A percentile compares a stretch with the other conserved stretches of the same genome.
phyloP scores from a whole-genome alignment of 1,140 invertebrate genomes.

The Arion vulgaris region DNA sequence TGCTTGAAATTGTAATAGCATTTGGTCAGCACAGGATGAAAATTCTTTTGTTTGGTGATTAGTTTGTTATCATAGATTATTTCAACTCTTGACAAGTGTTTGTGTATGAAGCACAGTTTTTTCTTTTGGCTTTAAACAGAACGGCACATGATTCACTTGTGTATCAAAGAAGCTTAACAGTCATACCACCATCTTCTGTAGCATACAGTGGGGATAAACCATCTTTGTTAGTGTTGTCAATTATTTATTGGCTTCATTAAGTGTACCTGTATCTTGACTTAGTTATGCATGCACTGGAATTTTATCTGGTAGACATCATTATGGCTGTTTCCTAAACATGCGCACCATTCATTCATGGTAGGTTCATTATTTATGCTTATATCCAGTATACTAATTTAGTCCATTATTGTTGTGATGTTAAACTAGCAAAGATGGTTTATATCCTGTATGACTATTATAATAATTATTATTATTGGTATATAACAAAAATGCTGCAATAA shows the following conservation, averaged over 20 bases:
- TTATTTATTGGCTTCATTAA: conserved; percentile 24
- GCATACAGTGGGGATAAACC: conserved; percentile 23
- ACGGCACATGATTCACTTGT: too few species aligned
- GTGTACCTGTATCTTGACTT: conserved; percentile 17
- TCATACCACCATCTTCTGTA: neutral
- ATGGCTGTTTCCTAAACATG: neutral
- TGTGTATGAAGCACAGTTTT: too few species aligned
- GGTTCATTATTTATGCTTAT: conserved; percentile 32
- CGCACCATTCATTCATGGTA: conserved; percentile 22
- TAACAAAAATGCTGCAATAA: conserved; percentile 7
- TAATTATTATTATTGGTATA: conserved; percentile 17
- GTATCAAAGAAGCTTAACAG: neutral
- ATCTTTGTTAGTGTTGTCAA: conserved; percentile 34
- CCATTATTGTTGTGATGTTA: conserved; percentile 16
- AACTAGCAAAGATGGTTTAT: conserved; percentile 38
- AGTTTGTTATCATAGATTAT: too few species aligned
- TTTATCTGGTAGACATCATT: conserved; percentile 22
- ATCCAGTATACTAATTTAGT: neutral
- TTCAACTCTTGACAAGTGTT: too few species aligned
- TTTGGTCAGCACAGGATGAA: too few species aligned
- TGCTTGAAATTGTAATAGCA: too few species aligned
- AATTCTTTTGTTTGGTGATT: too few species aligned
- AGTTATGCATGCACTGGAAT: conserved; percentile 37
- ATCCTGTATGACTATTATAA: neutral
- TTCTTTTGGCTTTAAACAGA: too few species aligned